phyloP scores from a whole-genome alignment of 2,888 invertebrate genomes.

The Phyllotreta striolata region DNA sequence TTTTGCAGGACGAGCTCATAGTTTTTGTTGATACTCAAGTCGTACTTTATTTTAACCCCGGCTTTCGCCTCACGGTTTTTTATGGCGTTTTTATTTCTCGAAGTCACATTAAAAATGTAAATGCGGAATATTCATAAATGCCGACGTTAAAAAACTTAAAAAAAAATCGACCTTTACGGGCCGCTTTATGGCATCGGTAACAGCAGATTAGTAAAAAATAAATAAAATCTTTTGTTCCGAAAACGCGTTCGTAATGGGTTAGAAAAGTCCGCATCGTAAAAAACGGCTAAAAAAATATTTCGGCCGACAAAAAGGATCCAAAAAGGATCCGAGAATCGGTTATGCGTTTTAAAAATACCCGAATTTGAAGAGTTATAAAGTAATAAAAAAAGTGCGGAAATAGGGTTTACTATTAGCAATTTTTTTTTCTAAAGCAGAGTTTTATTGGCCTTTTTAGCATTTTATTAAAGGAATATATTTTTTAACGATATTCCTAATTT shows the following conservation, averaged over 20 bases:
- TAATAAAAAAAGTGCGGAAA: constrained; percentile 8
- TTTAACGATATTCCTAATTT: background rate
- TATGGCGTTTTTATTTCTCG: too few relatives aligned
- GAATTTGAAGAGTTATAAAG: constrained; percentile 12
- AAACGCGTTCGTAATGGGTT: constrained; percentile 10
- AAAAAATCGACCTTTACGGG: too few relatives aligned
- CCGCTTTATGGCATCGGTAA: background rate
- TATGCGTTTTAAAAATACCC: background rate
- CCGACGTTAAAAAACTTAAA: too few relatives aligned
- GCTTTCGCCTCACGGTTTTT: too few relatives aligned
- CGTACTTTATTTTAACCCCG: too few relatives aligned
- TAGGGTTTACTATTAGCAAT: constrained; percentile 7
- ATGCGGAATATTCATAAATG: too few relatives aligned
- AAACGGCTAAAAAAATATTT: constrained; percentile 4
- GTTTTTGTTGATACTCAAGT: too few relatives aligned
- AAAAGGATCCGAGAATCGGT: background rate
- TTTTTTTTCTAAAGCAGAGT: constrained; percentile 2
- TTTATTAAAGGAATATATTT: too few relatives aligned
- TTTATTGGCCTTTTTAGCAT: background rate
- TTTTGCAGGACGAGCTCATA: background rate
- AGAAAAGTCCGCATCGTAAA: constrained; percentile 2
- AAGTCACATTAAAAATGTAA: too few relatives aligned
- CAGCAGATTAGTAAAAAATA: constrained; percentile 3
- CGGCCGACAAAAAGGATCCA: background rate
- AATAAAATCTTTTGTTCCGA: background rate